Percentiles rank a stretch among this genome's conserved stretches.
phyloP scores from a whole-genome alignment of 2,797 vertebrate genomes.

The Halcyon badia region DNA sequence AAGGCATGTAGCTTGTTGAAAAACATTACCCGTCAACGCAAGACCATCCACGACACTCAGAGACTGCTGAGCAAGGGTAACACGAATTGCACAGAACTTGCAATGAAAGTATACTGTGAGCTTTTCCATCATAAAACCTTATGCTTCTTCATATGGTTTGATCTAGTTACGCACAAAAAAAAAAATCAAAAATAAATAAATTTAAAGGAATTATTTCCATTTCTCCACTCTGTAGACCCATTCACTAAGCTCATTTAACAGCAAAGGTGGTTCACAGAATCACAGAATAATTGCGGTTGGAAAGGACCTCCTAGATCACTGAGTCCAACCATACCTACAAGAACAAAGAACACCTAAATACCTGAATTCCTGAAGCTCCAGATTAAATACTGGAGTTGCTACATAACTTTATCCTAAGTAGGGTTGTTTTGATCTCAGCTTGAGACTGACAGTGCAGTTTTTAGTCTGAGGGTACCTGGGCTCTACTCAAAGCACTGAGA shows the following conservation, averaged over 20 bases:
- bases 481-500: background rate
- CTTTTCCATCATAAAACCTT: background rate
- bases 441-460: background rate
- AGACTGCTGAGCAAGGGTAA: background rate
- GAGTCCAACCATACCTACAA: too few relatives aligned
- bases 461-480: background rate
- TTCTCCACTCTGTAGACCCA: background rate
- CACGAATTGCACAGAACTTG: background rate
- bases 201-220: background rate
- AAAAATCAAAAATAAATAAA: background rate
- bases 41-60: background rate
- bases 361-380: background rate
- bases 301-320: too few relatives aligned
- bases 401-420: accelerated
- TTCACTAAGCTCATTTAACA: background rate
- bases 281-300: too few relatives aligned
- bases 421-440: background rate
- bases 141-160: accelerated
- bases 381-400: background rate
- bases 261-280: background rate
- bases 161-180: background rate
- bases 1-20: background rate
- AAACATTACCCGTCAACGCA: background rate
- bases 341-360: too few relatives aligned
- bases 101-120: accelerated